Evolutionary conservation across 2,113 vertebrate genomes (phyloP), one percentile per base, ranked within the genome.

Genomic region (Oryzias woworae): DNA sequence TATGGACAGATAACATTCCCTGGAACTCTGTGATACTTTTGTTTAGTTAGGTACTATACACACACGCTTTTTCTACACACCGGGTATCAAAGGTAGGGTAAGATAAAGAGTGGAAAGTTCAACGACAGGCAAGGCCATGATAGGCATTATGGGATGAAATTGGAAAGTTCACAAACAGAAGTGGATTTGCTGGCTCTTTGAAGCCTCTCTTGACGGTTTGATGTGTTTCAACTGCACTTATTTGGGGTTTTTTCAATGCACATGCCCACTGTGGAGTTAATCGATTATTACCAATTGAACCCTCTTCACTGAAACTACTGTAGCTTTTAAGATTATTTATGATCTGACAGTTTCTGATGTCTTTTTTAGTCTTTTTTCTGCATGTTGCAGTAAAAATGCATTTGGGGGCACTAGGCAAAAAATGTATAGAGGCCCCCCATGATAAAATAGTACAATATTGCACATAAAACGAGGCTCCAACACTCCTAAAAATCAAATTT

Each of bases 61-160:
- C 59, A 58, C 58, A 66, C 24, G 58, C 55, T 52, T 26, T 20
- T 8, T 44, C n/a, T 18, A 13, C 65, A 58, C 45, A 45, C 4
- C 44, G 69, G 70, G 75, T 85, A 83, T 83, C 82, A 43, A 43
- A 70, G 66, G 81, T 48, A 73, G 43, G 74, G 45, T 50, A 18
- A 83, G 85, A 88, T 85, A 85, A 81, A 82, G 70, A 70, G 80
- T 77, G 85, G 80, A 90, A 87, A 87, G 80, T 87, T 89, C 71
- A 87, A 50, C 0, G 17, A 57, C 28, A 79, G 64, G 71, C 88
- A 87, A 82, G 85, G 77, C 73, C 66, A 69, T 31, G 50, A 62
- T 69, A 67, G 26, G 72, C 84, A 66, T 78, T 61, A 64, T 49
- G 67, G 69, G 71, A 66, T 66, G 61, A 65, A 67, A 58, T 42